These are phyloP conservation scores for Strix aluco DNA, from an alignment of 2,113 vertebrate genomes.

Conservation along the genomic window DNA sequence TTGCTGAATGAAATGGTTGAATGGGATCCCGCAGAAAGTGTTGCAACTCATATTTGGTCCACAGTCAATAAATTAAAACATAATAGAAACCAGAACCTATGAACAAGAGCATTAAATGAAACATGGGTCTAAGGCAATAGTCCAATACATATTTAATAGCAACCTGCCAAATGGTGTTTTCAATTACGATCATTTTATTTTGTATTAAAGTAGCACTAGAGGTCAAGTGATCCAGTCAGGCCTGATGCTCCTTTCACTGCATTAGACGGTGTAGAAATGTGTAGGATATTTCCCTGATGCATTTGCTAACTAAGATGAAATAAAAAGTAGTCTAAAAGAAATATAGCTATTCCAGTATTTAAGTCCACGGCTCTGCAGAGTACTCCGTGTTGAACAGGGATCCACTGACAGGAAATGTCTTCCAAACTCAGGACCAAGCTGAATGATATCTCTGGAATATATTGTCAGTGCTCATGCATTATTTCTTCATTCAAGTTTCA, in stretches of 20 bases:
- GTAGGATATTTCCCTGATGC: neutral
- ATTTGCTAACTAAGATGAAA: neutral
- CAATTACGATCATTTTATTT: neutral
- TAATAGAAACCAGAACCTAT: constrained; percentile 45
- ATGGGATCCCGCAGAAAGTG: neutral
- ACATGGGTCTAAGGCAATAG: neutral
- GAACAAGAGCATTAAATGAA: constrained; percentile 4
- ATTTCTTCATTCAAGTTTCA: constrained; percentile 16
- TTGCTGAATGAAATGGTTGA: neutral
- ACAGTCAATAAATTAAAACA: neutral
- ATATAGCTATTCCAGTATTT: neutral
- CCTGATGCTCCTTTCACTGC: neutral
- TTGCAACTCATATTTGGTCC: neutral
- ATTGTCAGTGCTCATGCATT: neutral
- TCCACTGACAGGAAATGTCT: neutral
- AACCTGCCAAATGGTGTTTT: constrained; percentile 22
- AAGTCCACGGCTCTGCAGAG: neutral
- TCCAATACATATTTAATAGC: constrained; percentile 13
- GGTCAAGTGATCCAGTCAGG: neutral
- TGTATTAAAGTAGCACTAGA: neutral
- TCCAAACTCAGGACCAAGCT: neutral
- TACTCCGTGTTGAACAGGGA: neutral
- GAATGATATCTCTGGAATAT: neutral
- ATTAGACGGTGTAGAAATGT: neutral
- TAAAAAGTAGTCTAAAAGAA: neutral